Base-by-base conservation (phyloP, 37 sponge, comb jelly and placozoan species). In the Dysidea cf. avara region DNA sequence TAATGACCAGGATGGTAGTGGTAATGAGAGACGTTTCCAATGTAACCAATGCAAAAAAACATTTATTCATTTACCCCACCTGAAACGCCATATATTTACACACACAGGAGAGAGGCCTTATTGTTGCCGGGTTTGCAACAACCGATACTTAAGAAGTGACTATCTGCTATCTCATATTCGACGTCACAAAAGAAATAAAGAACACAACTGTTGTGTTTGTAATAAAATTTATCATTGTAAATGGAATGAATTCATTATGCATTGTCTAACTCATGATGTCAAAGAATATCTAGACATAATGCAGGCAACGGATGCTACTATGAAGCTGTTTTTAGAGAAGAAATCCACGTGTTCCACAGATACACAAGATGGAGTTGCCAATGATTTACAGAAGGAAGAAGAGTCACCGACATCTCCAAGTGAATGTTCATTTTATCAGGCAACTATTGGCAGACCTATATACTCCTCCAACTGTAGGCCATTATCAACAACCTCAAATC, bases 31-130 rank as follows among this genome's bases (percentile, higher is more conserved):
- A n/a, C 89, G 80, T 1, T 83, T 64, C 39, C 57, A 37, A 7
- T 88, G 89, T 39, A 80, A 82, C 12, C 58, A 76, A 22, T 89
- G 90, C 49, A 69, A 75, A 2, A 72, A 70, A 7, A 83, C 68
- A 47, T 89, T 89, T 35, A 76, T 80, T 62, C 75, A 84, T 1
- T 43, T 77, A 48, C 74, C 84, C 0, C 84, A 89, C 49, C 66
- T 89, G 21, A 55, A 76, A 7, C 52, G 90, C 0, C 90, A 89
- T 80, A 69, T 75, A 65, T 24, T 84, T 28, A 89, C 83, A 2
- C 90, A 89, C 64, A 89, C 90, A 2, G 90, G 90, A 36, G 84
- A 89, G 68, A 79, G 74, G 70, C 90, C 90, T 24, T 89, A 83
- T 56, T 43, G 68, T 2, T 89, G 90, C 60, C 84, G 79, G 57